Percentiles rank a stretch among this genome's conserved stretches.
Conservation (phyloP, 2,113 vertebrate species). For the Benitochromis conjunctus region DNA sequence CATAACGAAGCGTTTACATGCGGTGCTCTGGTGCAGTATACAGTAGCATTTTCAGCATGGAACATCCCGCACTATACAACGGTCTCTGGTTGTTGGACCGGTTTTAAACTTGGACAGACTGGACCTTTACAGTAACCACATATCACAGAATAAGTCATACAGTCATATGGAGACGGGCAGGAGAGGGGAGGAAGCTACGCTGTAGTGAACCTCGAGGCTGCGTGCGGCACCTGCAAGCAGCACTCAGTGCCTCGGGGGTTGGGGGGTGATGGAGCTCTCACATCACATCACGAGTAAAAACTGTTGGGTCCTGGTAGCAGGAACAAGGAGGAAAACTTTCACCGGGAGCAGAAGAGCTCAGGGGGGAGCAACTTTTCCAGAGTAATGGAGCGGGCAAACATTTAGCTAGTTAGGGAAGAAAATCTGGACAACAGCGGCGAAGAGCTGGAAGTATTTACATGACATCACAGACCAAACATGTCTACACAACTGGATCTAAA, state of each 20-base stretch:
- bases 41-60: slow-evolving; percentile 16
- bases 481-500: slow-evolving; percentile 28
- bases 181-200: not conserved
- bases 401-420: not conserved
- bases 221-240: slow-evolving; percentile 67
- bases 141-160: slow-evolving; percentile 54
- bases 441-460: slow-evolving; percentile 43
- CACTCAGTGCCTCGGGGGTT: slow-evolving; percentile 27
- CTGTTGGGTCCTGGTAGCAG: not conserved
- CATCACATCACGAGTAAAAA: not conserved
- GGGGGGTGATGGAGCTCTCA: not conserved
- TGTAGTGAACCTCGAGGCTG: slow-evolving; percentile 29
- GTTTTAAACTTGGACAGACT: slow-evolving; percentile 50
- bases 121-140: slow-evolving; percentile 57
- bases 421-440: not conserved
- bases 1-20: slow-evolving; percentile 53
- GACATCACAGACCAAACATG: slow-evolving; percentile 44
- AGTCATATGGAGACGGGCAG: not conserved
- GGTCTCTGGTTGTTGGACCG: slow-evolving; percentile 44
- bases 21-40: slow-evolving; percentile 28
- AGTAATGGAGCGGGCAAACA: slow-evolving; percentile 14
- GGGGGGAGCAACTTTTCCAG: not conserved
- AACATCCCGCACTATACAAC: not conserved
- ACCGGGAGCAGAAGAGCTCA: not conserved
- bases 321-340: not conserved